These are phyloP conservation scores for Samia ricini DNA, from an alignment of 1,140 invertebrate species.

Conservation along the genomic window DNA sequence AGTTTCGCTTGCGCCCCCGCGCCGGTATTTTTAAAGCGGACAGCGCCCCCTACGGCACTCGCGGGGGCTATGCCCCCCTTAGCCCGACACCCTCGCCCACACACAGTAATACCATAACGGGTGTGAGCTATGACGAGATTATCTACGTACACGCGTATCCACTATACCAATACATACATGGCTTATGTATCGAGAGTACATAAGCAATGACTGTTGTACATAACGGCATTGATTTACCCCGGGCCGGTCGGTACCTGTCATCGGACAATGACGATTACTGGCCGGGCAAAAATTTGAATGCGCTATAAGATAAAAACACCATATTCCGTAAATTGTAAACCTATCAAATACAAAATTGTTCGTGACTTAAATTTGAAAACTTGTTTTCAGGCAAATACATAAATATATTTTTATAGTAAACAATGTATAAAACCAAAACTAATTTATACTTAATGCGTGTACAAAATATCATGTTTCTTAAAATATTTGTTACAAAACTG, in stretches of 20 bases:
- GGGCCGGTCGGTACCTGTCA: constrained; percentile 64
- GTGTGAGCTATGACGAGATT: constrained; percentile 76
- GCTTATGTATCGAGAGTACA: constrained; percentile 59
- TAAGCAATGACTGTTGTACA: constrained; percentile 72
- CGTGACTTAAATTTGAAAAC: no score
- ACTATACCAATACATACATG: constrained; percentile 59
- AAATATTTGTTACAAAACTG: no score
- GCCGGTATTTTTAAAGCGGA: constrained; percentile 72
- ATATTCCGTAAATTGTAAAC: no score
- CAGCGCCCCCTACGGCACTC: constrained; percentile 62
- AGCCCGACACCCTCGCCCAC: constrained; percentile 36
- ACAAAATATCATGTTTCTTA: no score
- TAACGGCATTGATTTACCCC: constrained; percentile 72
- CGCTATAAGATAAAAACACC: neutral
- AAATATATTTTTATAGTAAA: no score
- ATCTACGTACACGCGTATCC: constrained; percentile 69
- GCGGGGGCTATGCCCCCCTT: constrained; percentile 39
- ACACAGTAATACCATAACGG: constrained; percentile 76
- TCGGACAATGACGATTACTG: constrained; percentile 33
- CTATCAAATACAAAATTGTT: no score
- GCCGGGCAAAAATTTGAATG: constrained; percentile 18
- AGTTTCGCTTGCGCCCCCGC: constrained; percentile 42
- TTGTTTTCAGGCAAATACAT: no score
- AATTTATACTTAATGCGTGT: no score
- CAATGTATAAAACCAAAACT: no score